Evolutionary conservation across 2,113 vertebrate species (phyloP).

Genomic region (Coptodon bakossiorum): DNA sequence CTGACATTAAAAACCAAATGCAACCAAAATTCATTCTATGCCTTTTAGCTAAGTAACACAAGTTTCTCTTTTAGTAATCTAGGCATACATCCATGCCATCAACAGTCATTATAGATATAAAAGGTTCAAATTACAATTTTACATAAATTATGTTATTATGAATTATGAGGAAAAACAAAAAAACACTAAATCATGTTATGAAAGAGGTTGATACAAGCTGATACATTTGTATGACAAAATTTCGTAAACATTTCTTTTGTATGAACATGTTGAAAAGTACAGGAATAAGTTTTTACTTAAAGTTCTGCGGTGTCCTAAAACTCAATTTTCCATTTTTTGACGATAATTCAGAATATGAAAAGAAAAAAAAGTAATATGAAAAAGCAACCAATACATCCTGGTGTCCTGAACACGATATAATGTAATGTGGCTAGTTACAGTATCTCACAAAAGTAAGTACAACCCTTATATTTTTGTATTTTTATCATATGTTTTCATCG

Average conservation of each 20-base stretch:
- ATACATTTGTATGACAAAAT: background rate
- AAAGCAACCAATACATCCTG: too few relatives aligned
- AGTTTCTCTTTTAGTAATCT: background rate
- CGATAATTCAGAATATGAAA: too few relatives aligned
- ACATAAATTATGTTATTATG: background rate
- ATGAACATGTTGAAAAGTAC: background rate
- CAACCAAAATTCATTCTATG: background rate
- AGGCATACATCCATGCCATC: background rate
- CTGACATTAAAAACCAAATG: background rate
- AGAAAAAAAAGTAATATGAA: too few relatives aligned
- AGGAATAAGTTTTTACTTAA: too few relatives aligned
- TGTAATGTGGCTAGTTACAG: too few relatives aligned
- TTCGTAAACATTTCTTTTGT: background rate
- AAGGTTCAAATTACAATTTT: background rate
- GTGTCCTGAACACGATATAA: too few relatives aligned
- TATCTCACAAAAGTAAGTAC: too few relatives aligned
- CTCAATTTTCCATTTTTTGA: too few relatives aligned
- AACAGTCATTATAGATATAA: background rate
- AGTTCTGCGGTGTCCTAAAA: too few relatives aligned
- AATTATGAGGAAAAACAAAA: background rate
- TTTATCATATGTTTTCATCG: too few relatives aligned
- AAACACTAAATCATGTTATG: background rate
- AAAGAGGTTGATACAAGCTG: background rate
- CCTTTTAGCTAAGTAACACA: constrained; percentile 25
- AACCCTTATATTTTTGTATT: too few relatives aligned